Evolutionary conservation across 2,888 invertebrate genomes (phyloP), one percentile per base, ranked within the genome.

Genomic region (Gryllus longicercus): DNA sequence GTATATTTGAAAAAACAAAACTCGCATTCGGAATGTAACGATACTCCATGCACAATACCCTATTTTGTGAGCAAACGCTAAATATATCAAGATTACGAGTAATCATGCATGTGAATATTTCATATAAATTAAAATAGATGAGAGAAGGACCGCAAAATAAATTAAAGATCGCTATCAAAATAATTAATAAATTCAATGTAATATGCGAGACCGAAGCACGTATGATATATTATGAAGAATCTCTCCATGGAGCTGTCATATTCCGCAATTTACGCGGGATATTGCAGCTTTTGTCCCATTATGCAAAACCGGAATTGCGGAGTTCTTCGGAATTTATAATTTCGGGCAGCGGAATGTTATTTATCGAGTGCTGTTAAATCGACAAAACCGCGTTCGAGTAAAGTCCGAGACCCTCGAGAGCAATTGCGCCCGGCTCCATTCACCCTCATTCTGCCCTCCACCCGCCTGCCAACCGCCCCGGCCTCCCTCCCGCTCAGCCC

Each of bases 1-100:
- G 63, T 63, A 63, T 63, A 63, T 63, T 63, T 63, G 63, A n/a
- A 63, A 63, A 63, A 63, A 63, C n/a, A 18, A 63, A 63, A 63
- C 63, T 16, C 63, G 14, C 63, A 63, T n/a, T 63, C 16, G 16
- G 16, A 63, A 63, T 63, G 63, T 14, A 63, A 63, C 63, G 63
- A 63, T 63, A n/a, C n/a, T 18, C 63, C n/a, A n/a, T 14, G 4
- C 63, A 63, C 63, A 14, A 63, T n/a, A n/a, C 63, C 16, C 14
- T 63, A n/a, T n/a, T 18, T 63, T 63, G n/a, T 63, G 63, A 63
- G 63, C 63, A 12, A n/a, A 63, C 16, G 63, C 63, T 63, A 63
- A 63, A 63, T 63, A 63, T 63, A 63, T 63, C 63, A 63, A 63
- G 63, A 63, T 63, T 63, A 63, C 63, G 63, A 63, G 63, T 63